These are phyloP conservation scores for Pristionchus maxplancki DNA, from an alignment of 2,888 invertebrate genomes.

Conservation along the genomic window DNA sequence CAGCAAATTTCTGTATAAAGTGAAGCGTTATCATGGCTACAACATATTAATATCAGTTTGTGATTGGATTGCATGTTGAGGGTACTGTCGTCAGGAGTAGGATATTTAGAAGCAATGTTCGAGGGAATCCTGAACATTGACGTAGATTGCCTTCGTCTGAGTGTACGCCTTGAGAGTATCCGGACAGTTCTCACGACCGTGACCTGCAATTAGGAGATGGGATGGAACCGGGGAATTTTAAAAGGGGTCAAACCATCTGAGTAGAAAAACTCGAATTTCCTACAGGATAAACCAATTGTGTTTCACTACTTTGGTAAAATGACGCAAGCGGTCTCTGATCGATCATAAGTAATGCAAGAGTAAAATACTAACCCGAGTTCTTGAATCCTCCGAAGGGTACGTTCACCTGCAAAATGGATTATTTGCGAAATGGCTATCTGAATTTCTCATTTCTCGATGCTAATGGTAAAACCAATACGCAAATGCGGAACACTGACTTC, in stretches of 20 bases:
- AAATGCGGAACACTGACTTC: slow-evolving; percentile 76
- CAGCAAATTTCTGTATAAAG: slow-evolving; percentile 23
- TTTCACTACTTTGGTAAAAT: too few species aligned
- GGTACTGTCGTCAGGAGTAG: neutral
- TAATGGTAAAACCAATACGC: neutral
- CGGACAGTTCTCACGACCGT: slow-evolving; percentile 81
- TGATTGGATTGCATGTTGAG: neutral
- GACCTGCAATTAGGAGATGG: slow-evolving; percentile 65
- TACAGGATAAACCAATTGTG: too few species aligned
- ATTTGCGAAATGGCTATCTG: neutral
- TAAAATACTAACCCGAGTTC: slow-evolving; percentile 75
- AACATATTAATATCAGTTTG: neutral
- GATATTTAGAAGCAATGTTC: slow-evolving; percentile 52
- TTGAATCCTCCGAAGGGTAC: slow-evolving; percentile 82
- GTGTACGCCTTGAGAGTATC: slow-evolving; percentile 80
- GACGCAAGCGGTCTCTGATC: neutral
- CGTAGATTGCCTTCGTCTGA: slow-evolving; percentile 81
- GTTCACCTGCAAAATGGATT: slow-evolving; percentile 66
- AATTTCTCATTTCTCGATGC: neutral
- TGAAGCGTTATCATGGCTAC: neutral
- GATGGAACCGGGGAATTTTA: neutral
- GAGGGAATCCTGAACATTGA: slow-evolving; percentile 74
- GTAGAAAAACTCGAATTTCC: too few species aligned
- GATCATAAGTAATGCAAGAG: neutral
- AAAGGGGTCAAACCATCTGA: too few species aligned